Base-by-base conservation (phyloP, 2,113 vertebrate genomes). In the Sapayoa aenigma region DNA sequence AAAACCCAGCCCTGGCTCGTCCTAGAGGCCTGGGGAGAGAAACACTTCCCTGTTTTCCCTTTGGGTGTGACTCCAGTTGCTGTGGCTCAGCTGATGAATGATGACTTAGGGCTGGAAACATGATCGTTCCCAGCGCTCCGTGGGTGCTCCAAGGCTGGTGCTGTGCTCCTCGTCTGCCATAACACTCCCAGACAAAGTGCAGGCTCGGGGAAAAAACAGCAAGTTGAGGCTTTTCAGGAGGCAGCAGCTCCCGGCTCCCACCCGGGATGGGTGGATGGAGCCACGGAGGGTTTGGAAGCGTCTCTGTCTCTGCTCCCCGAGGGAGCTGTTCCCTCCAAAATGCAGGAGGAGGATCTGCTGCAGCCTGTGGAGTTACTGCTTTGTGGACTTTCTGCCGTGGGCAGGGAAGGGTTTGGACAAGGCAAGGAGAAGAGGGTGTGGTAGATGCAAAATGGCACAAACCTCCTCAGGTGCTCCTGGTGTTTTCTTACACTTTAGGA, bases 41-140 rank as follows among this genome's bases (percentile, higher is more conserved):
- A 39, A 14, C 30, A 52, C 14, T 74, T 66, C n/a, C 44, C 15
- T 5, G 44, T 74, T 76, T 65, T 75, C 63, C 65, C 6, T 11
- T 33, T 24, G 80, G 87, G 77, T 68, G 78, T 78, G 79, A 56
- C 47, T 50, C 24, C 6, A 14, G 62, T 84, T 85, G 12, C 94
- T 22, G 65, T 14, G 65, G 87, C 66, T 75, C 87, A 65, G 87
- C 81, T 79, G 90, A 82, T 91, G 95, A 87, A 56, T 67, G 87
- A 49, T 69, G 58, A 91, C 92, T 88, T 8, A 1, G 49, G 85
- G 90, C 67, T 27, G 53, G 88, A 74, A 92, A 95, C 39, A 14
- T 2, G 83, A 86, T 53, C 59, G 0, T 59, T 82, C n/a, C 81
- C 73, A 27, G 73, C 2, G n/a, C 28, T 56, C 30, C 6, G 0